These are phyloP conservation scores for Sorex maritimensis DNA, from an alignment of 2,797 vertebrate species.

Conservation along the genomic window DNA sequence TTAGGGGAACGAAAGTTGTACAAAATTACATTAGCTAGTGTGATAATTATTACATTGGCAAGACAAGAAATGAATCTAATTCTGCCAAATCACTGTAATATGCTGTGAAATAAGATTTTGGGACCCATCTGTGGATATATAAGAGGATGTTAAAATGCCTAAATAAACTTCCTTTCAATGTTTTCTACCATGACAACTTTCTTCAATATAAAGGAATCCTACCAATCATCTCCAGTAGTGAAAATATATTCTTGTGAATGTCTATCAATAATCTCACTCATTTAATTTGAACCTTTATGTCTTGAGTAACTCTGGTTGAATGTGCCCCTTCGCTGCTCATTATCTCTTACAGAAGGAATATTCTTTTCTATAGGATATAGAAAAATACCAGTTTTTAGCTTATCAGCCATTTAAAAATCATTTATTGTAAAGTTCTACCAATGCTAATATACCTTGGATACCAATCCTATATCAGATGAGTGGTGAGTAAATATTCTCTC, in stretches of 20 bases:
- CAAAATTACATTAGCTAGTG: constrained; percentile 39
- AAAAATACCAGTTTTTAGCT: constrained; percentile 43
- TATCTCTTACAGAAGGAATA: not conserved
- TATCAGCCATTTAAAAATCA: not conserved
- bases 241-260: not conserved
- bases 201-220: constrained; percentile 4
- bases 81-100: constrained; percentile 8
- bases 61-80: constrained; percentile 3
- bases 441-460: no score
- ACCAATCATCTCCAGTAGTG: not conserved
- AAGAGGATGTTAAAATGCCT: not conserved
- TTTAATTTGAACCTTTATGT: not conserved
- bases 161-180: not conserved
- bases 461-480: no score
- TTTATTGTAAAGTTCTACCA: no score
- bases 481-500: no score
- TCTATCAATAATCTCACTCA: not conserved
- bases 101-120: constrained; percentile 51
- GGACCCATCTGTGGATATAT: not conserved
- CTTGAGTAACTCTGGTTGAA: not conserved
- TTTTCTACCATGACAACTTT: not conserved
- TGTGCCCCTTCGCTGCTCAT: not conserved
- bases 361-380: not conserved
- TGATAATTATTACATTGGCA: not conserved
- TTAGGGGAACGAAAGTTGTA: constrained; percentile 41